These are phyloP conservation scores for Psococerastis gibbosa DNA, from an alignment of 2,888 invertebrate species.

Conservation along the genomic window DNA sequence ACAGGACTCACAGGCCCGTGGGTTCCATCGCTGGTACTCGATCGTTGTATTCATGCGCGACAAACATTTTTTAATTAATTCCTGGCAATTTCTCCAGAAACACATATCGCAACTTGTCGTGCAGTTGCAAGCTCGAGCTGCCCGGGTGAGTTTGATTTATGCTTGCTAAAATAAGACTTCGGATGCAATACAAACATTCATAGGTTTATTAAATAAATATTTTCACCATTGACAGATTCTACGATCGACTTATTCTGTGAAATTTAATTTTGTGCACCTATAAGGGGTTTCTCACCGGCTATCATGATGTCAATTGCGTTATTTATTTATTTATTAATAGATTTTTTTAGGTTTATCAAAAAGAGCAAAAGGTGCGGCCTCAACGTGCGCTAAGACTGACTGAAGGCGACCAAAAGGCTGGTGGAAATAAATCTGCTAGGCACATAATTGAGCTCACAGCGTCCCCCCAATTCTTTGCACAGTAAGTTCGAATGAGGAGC, in stretches of 20 bases:
- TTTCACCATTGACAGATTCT: too few relatives aligned
- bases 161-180: neutral
- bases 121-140: conserved; percentile 7
- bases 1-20: conserved; percentile 8
- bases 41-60: conserved; percentile 8
- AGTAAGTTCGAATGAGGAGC: conserved; percentile 3
- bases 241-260: too few relatives aligned
- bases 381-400: conserved; percentile 5
- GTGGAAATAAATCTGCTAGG: conserved; percentile 2
- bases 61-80: conserved; percentile 9
- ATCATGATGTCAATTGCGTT: too few relatives aligned
- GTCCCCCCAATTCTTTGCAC: conserved; percentile 8
- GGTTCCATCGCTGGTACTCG: conserved; percentile 12
- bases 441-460: conserved; percentile 4
- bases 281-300: too few relatives aligned
- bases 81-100: conserved; percentile 11
- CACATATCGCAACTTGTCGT: conserved; percentile 2
- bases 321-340: neutral
- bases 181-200: too few relatives aligned
- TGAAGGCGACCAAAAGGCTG: neutral
- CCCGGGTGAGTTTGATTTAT: conserved; percentile 2
- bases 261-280: too few relatives aligned
- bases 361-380: conserved; percentile 5
- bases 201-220: too few relatives aligned
- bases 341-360: conserved; percentile 8